Evolutionary conservation across 2,113 vertebrate species (phyloP).

Genomic region (Proterorhinus semilunaris): DNA sequence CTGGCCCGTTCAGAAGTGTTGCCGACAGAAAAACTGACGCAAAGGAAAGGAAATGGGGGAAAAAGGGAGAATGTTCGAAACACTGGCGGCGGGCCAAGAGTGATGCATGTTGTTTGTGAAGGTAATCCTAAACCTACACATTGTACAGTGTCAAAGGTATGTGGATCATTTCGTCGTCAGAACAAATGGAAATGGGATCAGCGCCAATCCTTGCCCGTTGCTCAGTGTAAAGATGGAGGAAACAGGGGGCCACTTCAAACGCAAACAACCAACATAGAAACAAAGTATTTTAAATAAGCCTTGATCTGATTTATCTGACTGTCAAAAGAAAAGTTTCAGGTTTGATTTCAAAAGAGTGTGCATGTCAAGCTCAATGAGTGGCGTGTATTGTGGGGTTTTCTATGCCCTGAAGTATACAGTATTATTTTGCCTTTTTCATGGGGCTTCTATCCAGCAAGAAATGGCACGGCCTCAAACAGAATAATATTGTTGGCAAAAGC

Average conservation of each 20-base stretch:
- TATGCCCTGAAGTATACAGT: no score
- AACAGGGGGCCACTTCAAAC: slow-evolving; percentile 49
- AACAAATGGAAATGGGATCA: slow-evolving; percentile 33
- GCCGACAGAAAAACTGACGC: slow-evolving; percentile 21
- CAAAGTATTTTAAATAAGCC: no score
- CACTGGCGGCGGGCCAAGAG: background rate
- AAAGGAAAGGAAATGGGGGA: slow-evolving; percentile 6
- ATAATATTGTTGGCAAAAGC: no score
- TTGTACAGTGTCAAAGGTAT: slow-evolving; percentile 11
- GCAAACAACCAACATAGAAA: slow-evolving; percentile 39
- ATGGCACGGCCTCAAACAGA: no score
- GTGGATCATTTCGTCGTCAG: slow-evolving; percentile 29
- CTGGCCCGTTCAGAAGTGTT: slow-evolving; percentile 21
- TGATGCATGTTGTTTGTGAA: background rate
- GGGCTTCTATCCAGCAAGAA: no score
- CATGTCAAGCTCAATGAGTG: no score
- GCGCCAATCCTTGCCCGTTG: slow-evolving; percentile 23
- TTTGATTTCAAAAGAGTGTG: no score
- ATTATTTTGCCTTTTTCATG: no score
- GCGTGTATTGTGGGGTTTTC: no score
- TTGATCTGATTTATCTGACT: no score
- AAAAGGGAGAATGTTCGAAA: slow-evolving; percentile 13
- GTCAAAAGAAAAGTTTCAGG: no score
- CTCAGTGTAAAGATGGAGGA: slow-evolving; percentile 26
- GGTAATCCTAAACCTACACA: background rate